These are phyloP conservation scores for Porites rus DNA, from an alignment of 92 coral and sea anemone species.

Conservation along the genomic window DNA sequence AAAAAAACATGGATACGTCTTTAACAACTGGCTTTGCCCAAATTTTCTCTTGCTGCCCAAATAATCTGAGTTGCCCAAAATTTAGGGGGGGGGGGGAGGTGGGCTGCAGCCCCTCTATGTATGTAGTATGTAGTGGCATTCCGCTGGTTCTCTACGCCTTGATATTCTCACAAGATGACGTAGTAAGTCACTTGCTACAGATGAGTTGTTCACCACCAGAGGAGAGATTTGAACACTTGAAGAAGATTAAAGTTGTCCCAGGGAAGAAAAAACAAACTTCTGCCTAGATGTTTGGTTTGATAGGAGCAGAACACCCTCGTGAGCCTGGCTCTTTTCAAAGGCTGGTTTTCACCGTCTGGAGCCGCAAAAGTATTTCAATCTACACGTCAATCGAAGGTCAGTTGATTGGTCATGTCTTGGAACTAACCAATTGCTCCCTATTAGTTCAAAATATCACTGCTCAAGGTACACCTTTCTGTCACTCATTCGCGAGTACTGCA, in stretches of 20 bases:
- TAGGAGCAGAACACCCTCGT: background rate
- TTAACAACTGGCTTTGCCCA: no score
- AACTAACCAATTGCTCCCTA: conserved; percentile 29
- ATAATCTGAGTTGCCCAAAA: no score
- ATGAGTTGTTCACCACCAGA: background rate
- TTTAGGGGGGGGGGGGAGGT: no score
- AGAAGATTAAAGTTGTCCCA: background rate
- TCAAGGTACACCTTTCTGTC: background rate
- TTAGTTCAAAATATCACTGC: background rate
- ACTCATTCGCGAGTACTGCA: conserved; percentile 47
- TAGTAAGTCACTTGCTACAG: background rate
- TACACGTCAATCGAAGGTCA: conserved; percentile 12
- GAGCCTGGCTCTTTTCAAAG: background rate
- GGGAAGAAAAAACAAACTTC: background rate
- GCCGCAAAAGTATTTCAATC: background rate
- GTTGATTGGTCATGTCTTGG: conserved; percentile 16
- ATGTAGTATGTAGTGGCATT: conserved; percentile 48
- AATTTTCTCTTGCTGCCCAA: no score
- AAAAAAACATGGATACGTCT: no score
- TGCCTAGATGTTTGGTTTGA: conserved; percentile 26
- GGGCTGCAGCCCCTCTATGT: no score
- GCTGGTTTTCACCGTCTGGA: background rate
- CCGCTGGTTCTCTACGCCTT: conserved; percentile 51
- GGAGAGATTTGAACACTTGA: background rate
- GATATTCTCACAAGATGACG: no score